Evolutionary conservation across 2,797 vertebrate species (phyloP).

Genomic region (Gorsachius magnificus): DNA sequence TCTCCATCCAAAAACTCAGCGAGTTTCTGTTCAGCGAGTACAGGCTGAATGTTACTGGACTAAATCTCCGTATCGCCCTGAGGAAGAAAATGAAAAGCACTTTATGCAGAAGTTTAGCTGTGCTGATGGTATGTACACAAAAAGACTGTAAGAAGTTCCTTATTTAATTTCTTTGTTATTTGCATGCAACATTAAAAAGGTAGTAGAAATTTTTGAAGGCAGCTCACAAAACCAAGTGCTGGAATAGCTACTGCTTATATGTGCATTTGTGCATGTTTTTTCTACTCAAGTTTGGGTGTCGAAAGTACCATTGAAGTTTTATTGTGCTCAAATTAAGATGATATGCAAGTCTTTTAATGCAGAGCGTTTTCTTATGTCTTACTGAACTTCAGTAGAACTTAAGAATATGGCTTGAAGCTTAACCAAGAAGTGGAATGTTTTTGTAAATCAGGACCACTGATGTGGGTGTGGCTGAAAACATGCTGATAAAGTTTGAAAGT

Average conservation of each 20-base stretch:
- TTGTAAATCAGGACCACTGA: background rate
- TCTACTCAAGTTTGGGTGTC: background rate
- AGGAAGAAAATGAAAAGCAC: conserved; percentile 80
- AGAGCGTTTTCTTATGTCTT: background rate
- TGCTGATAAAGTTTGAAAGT: background rate
- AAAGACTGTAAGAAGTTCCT: background rate
- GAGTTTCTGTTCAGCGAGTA: conserved; percentile 95
- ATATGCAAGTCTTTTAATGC: background rate
- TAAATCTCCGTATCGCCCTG: conserved; percentile 72
- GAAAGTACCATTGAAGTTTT: background rate
- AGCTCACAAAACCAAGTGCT: background rate
- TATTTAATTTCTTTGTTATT: background rate
- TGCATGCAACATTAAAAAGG: background rate
- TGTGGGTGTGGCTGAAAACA: background rate
- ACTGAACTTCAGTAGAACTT: background rate
- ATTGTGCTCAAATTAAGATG: background rate
- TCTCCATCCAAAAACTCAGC: conserved; percentile 96
- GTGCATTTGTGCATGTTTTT: background rate
- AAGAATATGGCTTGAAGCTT: background rate
- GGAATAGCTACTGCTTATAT: background rate
- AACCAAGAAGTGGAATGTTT: background rate
- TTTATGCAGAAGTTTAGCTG: conserved; percentile 83
- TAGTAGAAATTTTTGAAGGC: background rate
- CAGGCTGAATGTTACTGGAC: conserved; percentile 92
- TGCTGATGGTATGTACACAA: conserved; percentile 80